Evolutionary conservation across 1,140 invertebrate genomes (phyloP).

Genomic region (Ganaspis sp.): DNA sequence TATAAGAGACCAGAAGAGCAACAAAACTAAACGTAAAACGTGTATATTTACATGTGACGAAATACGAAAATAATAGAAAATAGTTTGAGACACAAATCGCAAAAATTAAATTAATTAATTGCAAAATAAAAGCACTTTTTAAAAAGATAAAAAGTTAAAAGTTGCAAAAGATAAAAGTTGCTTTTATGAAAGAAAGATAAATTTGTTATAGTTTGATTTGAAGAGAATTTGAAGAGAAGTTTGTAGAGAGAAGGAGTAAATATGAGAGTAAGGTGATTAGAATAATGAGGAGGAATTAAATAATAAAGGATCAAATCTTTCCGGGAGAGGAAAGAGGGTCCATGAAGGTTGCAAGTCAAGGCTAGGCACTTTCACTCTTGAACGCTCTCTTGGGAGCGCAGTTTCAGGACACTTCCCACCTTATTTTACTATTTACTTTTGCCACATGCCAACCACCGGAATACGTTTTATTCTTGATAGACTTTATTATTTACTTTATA

Average conservation of each 20-base stretch:
- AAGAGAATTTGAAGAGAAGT: too few species aligned
- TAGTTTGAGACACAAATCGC: too few species aligned
- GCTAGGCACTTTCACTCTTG: conserved; percentile 71
- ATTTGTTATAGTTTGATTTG: too few species aligned
- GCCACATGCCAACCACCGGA: conserved; percentile 20
- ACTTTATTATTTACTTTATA: conserved; percentile 34
- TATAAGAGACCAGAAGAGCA: too few species aligned
- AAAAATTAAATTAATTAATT: too few species aligned
- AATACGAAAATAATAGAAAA: too few species aligned
- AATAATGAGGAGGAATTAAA: not conserved
- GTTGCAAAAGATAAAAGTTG: too few species aligned
- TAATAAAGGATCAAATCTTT: conserved; percentile 47
- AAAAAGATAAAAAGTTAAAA: too few species aligned
- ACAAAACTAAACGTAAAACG: too few species aligned
- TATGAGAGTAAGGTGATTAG: not conserved
- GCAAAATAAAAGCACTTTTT: too few species aligned
- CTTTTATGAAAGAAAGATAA: too few species aligned
- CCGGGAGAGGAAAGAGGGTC: conserved; percentile 35
- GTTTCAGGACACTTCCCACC: conserved; percentile 70
- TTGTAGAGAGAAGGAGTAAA: not conserved
- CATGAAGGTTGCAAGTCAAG: conserved; percentile 75
- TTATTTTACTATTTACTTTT: conserved; percentile 65
- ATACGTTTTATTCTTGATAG: conserved; percentile 26
- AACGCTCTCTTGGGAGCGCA: conserved; percentile 69
- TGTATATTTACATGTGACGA: too few species aligned